Conservation (phyloP, 2,888 invertebrate species). For the Ptychoptera albimana region DNA sequence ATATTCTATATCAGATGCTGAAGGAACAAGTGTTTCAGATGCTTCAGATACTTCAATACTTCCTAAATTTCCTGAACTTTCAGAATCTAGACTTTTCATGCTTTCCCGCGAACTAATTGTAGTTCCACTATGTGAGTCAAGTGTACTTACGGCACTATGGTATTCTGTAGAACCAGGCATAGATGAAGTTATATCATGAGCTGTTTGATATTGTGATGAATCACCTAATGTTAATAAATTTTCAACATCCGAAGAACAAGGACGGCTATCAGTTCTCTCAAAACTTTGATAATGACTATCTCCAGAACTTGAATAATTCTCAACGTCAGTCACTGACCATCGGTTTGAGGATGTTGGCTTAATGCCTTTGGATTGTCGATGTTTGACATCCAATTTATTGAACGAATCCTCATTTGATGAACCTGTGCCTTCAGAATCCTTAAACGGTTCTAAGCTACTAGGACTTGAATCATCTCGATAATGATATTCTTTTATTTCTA, state of each 20-base stretch:
- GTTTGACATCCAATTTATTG: slow-evolving; percentile 16
- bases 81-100: slow-evolving; percentile 77
- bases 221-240: slow-evolving; percentile 57
- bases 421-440: slow-evolving; percentile 7
- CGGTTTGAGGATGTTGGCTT: slow-evolving; percentile 39
- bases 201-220: slow-evolving; percentile 77
- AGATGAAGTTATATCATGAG: slow-evolving; percentile 52
- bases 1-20: slow-evolving; percentile 54
- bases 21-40: slow-evolving; percentile 85
- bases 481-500: not conserved
- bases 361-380: slow-evolving; percentile 26
- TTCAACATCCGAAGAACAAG: slow-evolving; percentile 75
- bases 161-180: slow-evolving; percentile 72
- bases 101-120: slow-evolving; percentile 68
- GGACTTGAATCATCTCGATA: not conserved
- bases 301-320: slow-evolving; percentile 68
- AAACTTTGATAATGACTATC: slow-evolving; percentile 82
- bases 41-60: slow-evolving; percentile 83
- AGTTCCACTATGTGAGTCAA: slow-evolving; percentile 29
- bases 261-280: slow-evolving; percentile 62
- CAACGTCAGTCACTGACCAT: slow-evolving; percentile 61
- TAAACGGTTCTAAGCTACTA: slow-evolving; percentile 29
- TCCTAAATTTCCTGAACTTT: slow-evolving; percentile 75
- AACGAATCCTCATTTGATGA: slow-evolving; percentile 12
- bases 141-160: slow-evolving; percentile 70